Evolutionary conservation across 2,797 vertebrate species (phyloP), one percentile per base, ranked within the genome.

Genomic region (Danio aesculapii): DNA sequence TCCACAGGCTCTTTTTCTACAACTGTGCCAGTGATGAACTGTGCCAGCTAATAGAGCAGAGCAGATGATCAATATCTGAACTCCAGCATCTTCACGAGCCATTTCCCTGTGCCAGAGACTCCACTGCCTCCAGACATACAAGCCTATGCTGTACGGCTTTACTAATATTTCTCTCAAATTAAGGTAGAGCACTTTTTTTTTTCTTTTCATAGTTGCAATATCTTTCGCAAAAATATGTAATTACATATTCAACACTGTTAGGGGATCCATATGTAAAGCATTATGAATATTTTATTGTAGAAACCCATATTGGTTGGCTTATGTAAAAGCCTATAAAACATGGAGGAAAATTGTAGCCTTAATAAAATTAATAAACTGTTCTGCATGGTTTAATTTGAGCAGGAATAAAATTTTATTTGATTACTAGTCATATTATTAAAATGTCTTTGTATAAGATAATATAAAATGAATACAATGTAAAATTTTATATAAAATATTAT

Each of bases 51-150:
- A 58, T 58, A 68, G 81, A 68, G 46, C 17, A 47, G 55, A 71
- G 61, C 39, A 57, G 74, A 70, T 78, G 84, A 84, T 84, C 83
- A 68, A 84, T 84, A 83, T 14, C 77, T 39, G 62, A 63, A 73
- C 70, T 64, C 81, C 59, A 75, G 70, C 47, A 50, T 57, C 71
- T 71, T 67, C 21, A 63, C 70, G 46, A 83, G 44, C 50, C 4
- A 1, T 83, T 82, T 80, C 76, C 71, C 49, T 61, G 50, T 69
- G 62, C 64, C 43, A 59, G 3, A 59, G 55, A 62, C 6, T 10
- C 16, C 12, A 19, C 19, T 30, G 46, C 7, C 30, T 69, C 46
- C 8, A 78, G 53, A 70, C 55, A 44, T 10, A 16, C 47, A 61
- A 16, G 14, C 7, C 14, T 6, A 12, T 13, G 44, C 12, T 7